Evolutionary conservation across 2,113 vertebrate genomes (phyloP).

Genomic region (Euleptes europaea): DNA sequence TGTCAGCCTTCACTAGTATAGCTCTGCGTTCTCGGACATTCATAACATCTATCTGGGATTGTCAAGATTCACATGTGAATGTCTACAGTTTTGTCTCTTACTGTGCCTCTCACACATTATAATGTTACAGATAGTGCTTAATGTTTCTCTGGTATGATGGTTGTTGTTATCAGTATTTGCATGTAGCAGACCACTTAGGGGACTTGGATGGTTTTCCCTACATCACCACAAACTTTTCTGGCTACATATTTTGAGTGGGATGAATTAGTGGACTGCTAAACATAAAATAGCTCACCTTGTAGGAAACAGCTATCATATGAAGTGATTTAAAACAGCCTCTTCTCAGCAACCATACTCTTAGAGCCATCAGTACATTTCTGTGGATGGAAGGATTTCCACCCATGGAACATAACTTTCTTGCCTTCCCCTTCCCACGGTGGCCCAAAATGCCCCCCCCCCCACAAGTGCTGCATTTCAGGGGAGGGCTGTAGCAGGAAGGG

Average conservation of each 20-base stretch:
- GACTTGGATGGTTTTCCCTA: background rate
- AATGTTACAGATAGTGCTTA: background rate
- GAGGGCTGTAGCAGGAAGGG: no score
- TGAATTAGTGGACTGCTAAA: background rate
- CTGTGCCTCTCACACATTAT: background rate
- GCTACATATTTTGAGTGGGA: background rate
- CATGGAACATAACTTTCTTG: no score
- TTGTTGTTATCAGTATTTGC: background rate
- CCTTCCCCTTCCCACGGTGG: no score
- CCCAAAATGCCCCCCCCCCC: no score
- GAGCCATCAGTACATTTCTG: no score
- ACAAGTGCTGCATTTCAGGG: no score
- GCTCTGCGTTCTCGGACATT: background rate
- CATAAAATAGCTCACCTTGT: background rate
- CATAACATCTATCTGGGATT: background rate
- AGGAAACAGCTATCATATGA: background rate
- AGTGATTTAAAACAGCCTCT: background rate
- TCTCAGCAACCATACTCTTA: no score
- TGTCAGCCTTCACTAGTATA: background rate
- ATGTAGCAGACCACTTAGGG: background rate
- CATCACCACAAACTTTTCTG: background rate
- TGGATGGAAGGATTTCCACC: no score
- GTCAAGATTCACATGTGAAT: background rate
- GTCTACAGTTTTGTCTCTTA: background rate
- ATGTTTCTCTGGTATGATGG: background rate